Evolutionary conservation across 1,140 invertebrate species (phyloP), one percentile per base, ranked within the genome.

Genomic region (Brachionus koreanus): DNA sequence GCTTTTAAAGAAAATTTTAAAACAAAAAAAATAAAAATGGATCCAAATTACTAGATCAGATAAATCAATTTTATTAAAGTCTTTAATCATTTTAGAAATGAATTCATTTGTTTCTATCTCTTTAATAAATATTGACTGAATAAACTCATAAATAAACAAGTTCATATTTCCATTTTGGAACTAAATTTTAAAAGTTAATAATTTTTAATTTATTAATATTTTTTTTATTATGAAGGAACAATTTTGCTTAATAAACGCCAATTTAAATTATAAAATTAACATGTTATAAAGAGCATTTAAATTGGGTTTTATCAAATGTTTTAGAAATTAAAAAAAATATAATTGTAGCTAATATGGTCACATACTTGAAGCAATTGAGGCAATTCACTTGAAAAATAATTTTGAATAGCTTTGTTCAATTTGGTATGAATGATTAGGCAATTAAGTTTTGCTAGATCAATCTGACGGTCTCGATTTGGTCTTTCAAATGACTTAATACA

Each of bases 341-440:
- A n/a, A n/a, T n/a, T n/a, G n/a, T n/a, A n/a, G n/a, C n/a, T n/a
- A n/a, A n/a, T 16, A n/a, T 16, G 23, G 23, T 16, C 2, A 10
- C 25, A 4, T 25, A 74, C 69, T 46, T 49, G 39, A n/a, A 74
- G 19, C 5, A 74, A 29, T 3, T 25, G 39, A 29, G 69, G 69
- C 25, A 74, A 46, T 74, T 74, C 69, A 10, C 42, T 74, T 5
- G 42, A 74, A 74, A 74, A 46, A 33, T 74, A 74, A 46, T 74
- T 16, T 39, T 74, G 69, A 29, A 39, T 13, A 12, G 29, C 39
- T 25, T 74, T 43, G 25, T 74, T 74, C 25, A 74, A 13, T 25
- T 42, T 35, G 43, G 46, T 39, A 74, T 42, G 3, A 46, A 46
- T 29, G 6, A 33, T 12, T 16, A 46, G 13, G 10, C 19, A 74